Percentiles rank a stretch among this genome's conserved stretches.
Conservation (phyloP, 2,888 invertebrate genomes). For the Oscheius sp. region DNA sequence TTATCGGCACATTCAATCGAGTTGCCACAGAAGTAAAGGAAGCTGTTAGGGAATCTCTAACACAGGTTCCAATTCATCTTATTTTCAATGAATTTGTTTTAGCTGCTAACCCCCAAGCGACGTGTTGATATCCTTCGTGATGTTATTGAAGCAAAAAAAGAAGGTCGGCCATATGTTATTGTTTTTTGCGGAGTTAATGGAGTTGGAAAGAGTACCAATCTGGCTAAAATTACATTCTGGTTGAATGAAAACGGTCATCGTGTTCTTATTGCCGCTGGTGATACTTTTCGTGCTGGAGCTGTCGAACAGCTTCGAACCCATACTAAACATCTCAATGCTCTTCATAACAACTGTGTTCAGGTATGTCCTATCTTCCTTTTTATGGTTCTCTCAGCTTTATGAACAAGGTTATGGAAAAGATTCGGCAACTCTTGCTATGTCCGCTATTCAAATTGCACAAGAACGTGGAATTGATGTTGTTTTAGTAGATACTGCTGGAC, state of each 20-base stretch:
- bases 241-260: slow-evolving; percentile 93
- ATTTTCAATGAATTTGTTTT: slow-evolving; percentile 6
- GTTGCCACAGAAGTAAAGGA: slow-evolving; percentile 87
- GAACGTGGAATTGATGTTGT: slow-evolving; percentile 88
- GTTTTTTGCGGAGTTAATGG: slow-evolving; percentile 99
- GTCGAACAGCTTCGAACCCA: slow-evolving; percentile 98
- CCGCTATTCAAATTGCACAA: slow-evolving; percentile 80
- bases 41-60: slow-evolving; percentile 88
- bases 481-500: slow-evolving; percentile 97
- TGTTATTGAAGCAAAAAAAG: slow-evolving; percentile 85
- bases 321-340: slow-evolving; percentile 87
- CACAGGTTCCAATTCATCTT: slow-evolving; percentile 73
- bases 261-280: slow-evolving; percentile 97
- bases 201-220: slow-evolving; percentile 97
- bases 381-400: slow-evolving; percentile 84
- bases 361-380: slow-evolving; percentile 9
- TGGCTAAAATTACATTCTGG: slow-evolving; percentile 99
- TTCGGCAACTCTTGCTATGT: slow-evolving; percentile 96
- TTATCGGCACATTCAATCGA: slow-evolving; percentile 88
- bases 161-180: slow-evolving; percentile 89
- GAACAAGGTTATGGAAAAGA: slow-evolving; percentile 99
- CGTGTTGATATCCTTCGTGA: slow-evolving; percentile 95
- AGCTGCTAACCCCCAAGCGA: slow-evolving; percentile 90
- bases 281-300: slow-evolving; percentile 95
- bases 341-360: slow-evolving; percentile 79